Base-by-base conservation (phyloP, 2,113 vertebrate genomes). In the Hippocampus abdominalis region DNA sequence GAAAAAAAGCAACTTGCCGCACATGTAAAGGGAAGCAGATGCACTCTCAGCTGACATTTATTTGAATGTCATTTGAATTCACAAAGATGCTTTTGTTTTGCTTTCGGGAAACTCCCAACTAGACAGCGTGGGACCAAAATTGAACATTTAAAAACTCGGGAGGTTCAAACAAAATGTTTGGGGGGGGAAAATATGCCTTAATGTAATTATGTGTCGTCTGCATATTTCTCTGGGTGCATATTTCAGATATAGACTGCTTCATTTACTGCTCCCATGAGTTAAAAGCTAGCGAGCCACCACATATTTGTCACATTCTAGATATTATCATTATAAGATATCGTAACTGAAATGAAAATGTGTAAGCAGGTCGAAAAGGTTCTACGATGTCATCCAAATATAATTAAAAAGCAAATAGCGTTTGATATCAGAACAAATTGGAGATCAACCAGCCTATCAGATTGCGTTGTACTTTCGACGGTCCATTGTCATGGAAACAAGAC, bases 31-130 rank as follows among this genome's bases (percentile, higher is more conserved):
- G 2, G 21, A 54, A 72, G 21, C 1, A 18, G 44, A 36, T 32
- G 40, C 32, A 36, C 32, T 36, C 32, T 7, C 32, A n/a, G n/a
- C n/a, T n/a, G n/a, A n/a, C n/a, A n/a, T 36, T 49, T 4, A 83
- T 88, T 84, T 89, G 74, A 81, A 79, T 87, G 16, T 4, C 8
- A 75, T 87, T 86, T 88, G 70, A 84, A 84, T 86, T 68, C 0
- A 18, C 25, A 65, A 44, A 15, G 39, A 7, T 64, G 21, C 13
- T 59, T 27, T 29, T 15, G 2, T 25, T 3, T 4, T 0, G 15
- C n/a, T 72, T 54, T 32, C 0, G 2, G 23, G 51, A 1, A 8
- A 25, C 0, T 18, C 16, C 16, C 27, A 23, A 32, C 39, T 27
- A 62, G 60, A 13, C 2, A n/a, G 8, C 21, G 11, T 4, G 10